Evolutionary conservation across 2,888 invertebrate genomes (phyloP).

Genomic region (Netelia virgata): DNA sequence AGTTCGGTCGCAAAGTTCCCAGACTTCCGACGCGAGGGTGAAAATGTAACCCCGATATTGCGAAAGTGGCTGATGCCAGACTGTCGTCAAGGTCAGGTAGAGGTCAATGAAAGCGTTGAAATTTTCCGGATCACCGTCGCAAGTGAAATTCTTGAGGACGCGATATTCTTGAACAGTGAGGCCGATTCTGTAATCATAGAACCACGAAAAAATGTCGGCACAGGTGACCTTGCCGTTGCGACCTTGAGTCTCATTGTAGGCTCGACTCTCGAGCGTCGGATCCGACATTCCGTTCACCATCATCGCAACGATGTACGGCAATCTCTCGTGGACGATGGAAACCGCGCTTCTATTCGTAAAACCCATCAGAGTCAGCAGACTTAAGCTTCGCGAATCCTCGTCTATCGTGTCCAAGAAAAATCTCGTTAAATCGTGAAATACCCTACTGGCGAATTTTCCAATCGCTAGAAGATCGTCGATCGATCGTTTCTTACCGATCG

Average conservation of each 20-base stretch:
- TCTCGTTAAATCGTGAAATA: constrained; percentile 72
- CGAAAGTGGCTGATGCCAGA: constrained; percentile 73
- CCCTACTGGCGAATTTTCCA: constrained; percentile 74
- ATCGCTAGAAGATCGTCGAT: constrained; percentile 74
- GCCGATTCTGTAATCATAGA: constrained; percentile 72
- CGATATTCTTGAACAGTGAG: constrained; percentile 75
- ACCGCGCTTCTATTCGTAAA: constrained; percentile 75
- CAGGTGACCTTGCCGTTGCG: constrained; percentile 70
- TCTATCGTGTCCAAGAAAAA: constrained; percentile 64
- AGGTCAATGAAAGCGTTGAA: constrained; percentile 79
- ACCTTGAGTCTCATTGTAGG: constrained; percentile 56
- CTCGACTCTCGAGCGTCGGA: constrained; percentile 69
- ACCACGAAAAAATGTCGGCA: constrained; percentile 75
- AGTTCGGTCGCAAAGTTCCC: constrained; percentile 70
- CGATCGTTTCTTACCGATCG: constrained; percentile 60
- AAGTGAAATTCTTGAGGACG: constrained; percentile 76
- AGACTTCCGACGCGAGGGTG: constrained; percentile 69
- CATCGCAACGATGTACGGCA: constrained; percentile 77
- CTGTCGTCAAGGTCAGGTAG: constrained; percentile 66
- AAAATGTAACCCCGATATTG: constrained; percentile 74
- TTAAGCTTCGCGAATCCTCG: constrained; percentile 66
- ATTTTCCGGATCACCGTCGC: constrained; percentile 75
- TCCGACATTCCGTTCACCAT: constrained; percentile 77
- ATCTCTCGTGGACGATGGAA: constrained; percentile 74
- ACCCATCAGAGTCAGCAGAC: constrained; percentile 77